Evolutionary conservation across 1,140 invertebrate species (phyloP), one percentile per base, ranked within the genome.

Genomic region (Colletes latitarsis): DNA sequence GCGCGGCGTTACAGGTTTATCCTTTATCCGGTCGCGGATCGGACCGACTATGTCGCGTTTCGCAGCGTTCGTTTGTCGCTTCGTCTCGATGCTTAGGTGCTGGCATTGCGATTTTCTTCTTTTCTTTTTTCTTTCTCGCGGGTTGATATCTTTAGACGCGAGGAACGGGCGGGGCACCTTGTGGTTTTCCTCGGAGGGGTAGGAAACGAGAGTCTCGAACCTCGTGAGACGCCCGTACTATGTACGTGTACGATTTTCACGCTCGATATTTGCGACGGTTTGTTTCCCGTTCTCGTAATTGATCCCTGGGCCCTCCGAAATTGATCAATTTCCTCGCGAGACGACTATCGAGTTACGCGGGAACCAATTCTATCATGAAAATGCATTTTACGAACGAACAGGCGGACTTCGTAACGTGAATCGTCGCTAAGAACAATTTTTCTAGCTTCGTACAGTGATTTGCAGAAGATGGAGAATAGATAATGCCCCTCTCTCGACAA

Each of bases 111-210:
- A 19, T 19, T 68, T 21, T 21, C 21, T 15, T 8, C 64, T 46
- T 21, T 43, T 57, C 14, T n/a, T 2, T 9, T 6, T 39, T 21
- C 57, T n/a, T 73, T 64, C 52, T 39, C 15, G 62, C 58, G 39
- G 63, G 60, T 17, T 80, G 77, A 73, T 80, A 80, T 74, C 77
- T 80, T 80, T 80, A 74, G 71, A 74, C 62, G 41, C 69, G 77
- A 14, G 53, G 77, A 79, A 79, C 70, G 52, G 41, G 62, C 77
- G 62, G 74, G 77, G 62, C 52, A 39, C 52, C 58, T 80, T 80
- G 77, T 19, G 77, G 70, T 74, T 80, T 79, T 74, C 77, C 52
- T 66, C 58, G 70, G 21, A 39, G 55, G 21, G 39, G 19, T 10
- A 39, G 41, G 14, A 62, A 73, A 57, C 30, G 19, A 10, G 46